Evolutionary conservation across 2,797 vertebrate species (phyloP).

Genomic region (Bradypus variegatus): DNA sequence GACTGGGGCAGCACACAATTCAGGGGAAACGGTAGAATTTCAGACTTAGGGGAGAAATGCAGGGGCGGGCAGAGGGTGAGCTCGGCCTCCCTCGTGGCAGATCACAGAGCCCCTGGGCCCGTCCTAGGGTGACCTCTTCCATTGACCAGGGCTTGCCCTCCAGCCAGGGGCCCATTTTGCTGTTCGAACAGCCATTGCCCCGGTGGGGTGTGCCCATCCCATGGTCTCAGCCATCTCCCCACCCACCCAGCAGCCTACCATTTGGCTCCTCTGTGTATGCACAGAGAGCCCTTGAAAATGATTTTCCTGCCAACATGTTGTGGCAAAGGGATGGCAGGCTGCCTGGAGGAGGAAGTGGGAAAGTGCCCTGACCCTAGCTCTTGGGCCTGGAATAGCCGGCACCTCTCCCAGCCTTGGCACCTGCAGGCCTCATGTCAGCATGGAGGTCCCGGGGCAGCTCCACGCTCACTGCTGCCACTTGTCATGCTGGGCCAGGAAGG

Average conservation of each 20-base stretch:
- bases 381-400: background rate
- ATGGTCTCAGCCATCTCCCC: background rate
- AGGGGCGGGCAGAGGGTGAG: no score
- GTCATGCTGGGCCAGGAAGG: background rate
- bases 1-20: fast-evolving
- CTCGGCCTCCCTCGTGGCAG: background rate
- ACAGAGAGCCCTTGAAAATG: background rate
- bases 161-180: no score
- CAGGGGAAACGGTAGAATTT: fast-evolving
- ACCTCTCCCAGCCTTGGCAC: background rate
- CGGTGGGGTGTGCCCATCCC: background rate
- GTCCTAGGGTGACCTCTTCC: background rate
- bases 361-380: background rate
- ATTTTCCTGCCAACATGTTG: background rate
- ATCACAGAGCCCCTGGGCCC: background rate
- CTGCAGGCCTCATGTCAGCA: fast-evolving
- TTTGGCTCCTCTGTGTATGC: background rate
- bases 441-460: background rate
- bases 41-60: background rate
- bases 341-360: background rate
- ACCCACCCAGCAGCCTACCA: fast-evolving
- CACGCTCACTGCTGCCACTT: background rate
- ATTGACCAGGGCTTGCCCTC: fast-evolving
- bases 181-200: background rate
- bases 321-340: background rate